phyloP scores from a whole-genome alignment of 2,888 invertebrate genomes.

The Tenthredo scrophulariae region DNA sequence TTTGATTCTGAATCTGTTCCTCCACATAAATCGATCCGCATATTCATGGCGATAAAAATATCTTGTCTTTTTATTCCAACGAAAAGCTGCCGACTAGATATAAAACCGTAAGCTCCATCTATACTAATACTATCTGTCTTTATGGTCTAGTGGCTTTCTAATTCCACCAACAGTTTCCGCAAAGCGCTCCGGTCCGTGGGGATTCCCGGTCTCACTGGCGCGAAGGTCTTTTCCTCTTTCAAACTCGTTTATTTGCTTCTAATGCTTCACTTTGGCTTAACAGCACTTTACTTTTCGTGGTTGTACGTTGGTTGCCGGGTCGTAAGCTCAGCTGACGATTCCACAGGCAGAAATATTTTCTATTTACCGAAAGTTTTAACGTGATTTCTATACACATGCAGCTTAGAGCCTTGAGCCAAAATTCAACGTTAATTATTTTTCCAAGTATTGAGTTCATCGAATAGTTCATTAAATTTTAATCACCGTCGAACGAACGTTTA shows the following conservation, averaged over 20 bases:
- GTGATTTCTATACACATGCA: not conserved
- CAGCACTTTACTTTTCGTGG: slow-evolving; percentile 27
- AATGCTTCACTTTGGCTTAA: slow-evolving; percentile 32
- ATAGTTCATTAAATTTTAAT: not conserved
- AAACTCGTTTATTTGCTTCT: slow-evolving; percentile 38
- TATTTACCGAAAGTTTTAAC: not conserved
- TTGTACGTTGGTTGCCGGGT: not conserved
- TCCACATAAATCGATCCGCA: not conserved
- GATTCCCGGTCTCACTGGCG: not conserved
- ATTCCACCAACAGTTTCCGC: slow-evolving; percentile 27
- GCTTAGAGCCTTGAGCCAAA: not conserved
- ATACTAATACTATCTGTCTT: slow-evolving; percentile 16
- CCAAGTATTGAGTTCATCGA: not conserved
- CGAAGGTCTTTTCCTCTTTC: slow-evolving; percentile 24
- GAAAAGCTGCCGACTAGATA: slow-evolving; percentile 1
- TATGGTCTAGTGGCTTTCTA: slow-evolving; percentile 30
- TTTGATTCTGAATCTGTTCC: not conserved
- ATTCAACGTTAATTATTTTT: not conserved
- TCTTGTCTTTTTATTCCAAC: not conserved
- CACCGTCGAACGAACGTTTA: not conserved
- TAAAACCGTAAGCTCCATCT: slow-evolving; percentile 24
- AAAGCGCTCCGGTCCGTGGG: not conserved
- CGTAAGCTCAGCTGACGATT: slow-evolving; percentile 12
- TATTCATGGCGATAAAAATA: not conserved
- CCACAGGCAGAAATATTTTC: not conserved